Evolutionary conservation across 1,140 invertebrate species (phyloP).

Genomic region (Philaenus spumarius): DNA sequence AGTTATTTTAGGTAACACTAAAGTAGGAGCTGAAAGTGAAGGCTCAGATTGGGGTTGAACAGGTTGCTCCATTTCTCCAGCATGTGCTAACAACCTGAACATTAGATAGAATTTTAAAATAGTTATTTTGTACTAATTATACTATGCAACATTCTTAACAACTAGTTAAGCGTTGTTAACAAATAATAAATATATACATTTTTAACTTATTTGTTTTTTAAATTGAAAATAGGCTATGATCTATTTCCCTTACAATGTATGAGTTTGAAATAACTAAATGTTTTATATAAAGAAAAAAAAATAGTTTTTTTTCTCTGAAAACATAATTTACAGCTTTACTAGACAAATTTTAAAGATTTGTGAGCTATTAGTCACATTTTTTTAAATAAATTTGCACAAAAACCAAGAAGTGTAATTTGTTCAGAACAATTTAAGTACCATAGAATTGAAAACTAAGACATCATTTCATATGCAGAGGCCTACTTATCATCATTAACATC

Average conservation of each 20-base stretch:
- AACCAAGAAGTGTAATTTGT: no score
- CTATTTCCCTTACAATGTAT: not conserved
- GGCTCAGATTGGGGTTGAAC: constrained; percentile 34
- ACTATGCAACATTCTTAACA: not conserved
- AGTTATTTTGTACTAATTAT: not conserved
- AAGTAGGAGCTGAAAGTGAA: constrained; percentile 8
- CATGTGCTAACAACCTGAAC: constrained; percentile 58
- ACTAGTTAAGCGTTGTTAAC: not conserved
- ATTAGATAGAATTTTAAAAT: constrained; percentile 24
- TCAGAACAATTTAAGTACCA: no score
- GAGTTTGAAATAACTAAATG: not conserved
- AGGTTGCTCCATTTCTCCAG: constrained; percentile 51
- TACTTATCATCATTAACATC: no score
- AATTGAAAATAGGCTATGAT: no score
- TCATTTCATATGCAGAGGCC: no score
- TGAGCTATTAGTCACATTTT: no score
- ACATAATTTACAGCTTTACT: no score
- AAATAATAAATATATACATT: not conserved
- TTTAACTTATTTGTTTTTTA: not conserved
- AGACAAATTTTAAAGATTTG: no score
- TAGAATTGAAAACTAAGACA: no score
- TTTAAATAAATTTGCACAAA: no score
- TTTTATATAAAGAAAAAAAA: not conserved
- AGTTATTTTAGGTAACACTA: not conserved
- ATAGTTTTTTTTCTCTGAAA: no score